Evolutionary conservation across 2,888 invertebrate genomes (phyloP).

Genomic region (Aporophyla nigra): DNA sequence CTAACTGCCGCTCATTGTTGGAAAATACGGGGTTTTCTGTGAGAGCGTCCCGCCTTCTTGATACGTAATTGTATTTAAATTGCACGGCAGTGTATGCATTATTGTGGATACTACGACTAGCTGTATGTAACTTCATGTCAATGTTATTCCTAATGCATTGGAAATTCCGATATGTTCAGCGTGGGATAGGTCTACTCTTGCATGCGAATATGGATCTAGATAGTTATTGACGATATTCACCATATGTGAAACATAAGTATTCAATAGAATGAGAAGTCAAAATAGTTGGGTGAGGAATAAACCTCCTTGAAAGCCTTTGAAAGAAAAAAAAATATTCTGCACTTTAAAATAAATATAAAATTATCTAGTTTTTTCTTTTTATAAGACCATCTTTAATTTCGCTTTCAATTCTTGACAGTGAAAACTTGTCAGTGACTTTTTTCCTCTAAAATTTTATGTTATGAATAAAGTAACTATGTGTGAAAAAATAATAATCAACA

Average conservation of each 20-base stretch:
- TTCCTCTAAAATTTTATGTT: background rate
- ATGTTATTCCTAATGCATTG: constrained; percentile 21
- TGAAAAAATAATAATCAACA: background rate
- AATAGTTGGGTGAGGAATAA: background rate
- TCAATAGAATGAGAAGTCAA: background rate
- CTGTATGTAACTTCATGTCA: constrained; percentile 6
- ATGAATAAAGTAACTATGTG: no score
- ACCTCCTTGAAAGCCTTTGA: background rate
- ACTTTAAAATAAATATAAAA: background rate
- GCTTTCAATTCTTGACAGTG: background rate
- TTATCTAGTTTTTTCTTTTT: background rate
- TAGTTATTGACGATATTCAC: background rate
- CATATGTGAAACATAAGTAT: background rate
- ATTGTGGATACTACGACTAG: constrained; percentile 23
- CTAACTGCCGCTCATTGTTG: constrained; percentile 53
- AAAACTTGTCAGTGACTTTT: no score
- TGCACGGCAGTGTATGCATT: constrained; percentile 50
- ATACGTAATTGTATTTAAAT: constrained; percentile 65
- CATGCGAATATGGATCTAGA: background rate
- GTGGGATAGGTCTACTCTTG: background rate
- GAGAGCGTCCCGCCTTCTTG: constrained; percentile 57
- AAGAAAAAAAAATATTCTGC: no score
- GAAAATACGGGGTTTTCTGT: constrained; percentile 57
- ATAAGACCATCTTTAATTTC: no score
- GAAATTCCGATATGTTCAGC: background rate